Conservation (phyloP, 2,888 invertebrate genomes). For the Rugalucina vietnamica region DNA sequence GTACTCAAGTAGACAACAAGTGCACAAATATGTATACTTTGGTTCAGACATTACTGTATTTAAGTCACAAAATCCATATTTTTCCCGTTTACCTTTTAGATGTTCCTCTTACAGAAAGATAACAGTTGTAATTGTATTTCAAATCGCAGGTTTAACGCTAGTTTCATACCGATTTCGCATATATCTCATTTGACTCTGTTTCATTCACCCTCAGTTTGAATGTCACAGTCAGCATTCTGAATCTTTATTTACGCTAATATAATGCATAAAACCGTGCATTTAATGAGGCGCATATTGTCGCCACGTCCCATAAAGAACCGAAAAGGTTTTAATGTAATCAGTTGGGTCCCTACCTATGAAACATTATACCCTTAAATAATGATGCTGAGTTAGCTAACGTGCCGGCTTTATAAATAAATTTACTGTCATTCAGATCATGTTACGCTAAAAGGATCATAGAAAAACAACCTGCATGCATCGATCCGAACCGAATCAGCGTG, state of each 20-base stretch:
- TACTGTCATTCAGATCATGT: not conserved
- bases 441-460: not conserved
- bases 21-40: too few relatives aligned
- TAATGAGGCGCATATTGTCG: constrained; percentile 6
- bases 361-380: constrained; percentile 7
- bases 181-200: not conserved
- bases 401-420: constrained; percentile 1
- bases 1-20: too few relatives aligned
- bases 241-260: constrained; percentile 4
- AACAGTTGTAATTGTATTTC: too few relatives aligned
- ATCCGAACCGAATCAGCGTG: not conserved
- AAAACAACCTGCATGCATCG: not conserved
- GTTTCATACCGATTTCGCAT: too few relatives aligned
- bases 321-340: constrained; percentile 12
- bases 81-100: too few relatives aligned
- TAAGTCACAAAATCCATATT: too few relatives aligned
- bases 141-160: too few relatives aligned
- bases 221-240: not conserved
- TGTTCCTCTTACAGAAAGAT: too few relatives aligned
- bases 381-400: not conserved
- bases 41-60: too few relatives aligned
- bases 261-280: constrained; percentile 1
- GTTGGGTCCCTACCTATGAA: constrained; percentile 7
- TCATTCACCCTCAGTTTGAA: not conserved
- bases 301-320: constrained; percentile 9